These are phyloP conservation scores for Morelia viridis DNA, from an alignment of 2,797 vertebrate genomes.

Conservation along the genomic window DNA sequence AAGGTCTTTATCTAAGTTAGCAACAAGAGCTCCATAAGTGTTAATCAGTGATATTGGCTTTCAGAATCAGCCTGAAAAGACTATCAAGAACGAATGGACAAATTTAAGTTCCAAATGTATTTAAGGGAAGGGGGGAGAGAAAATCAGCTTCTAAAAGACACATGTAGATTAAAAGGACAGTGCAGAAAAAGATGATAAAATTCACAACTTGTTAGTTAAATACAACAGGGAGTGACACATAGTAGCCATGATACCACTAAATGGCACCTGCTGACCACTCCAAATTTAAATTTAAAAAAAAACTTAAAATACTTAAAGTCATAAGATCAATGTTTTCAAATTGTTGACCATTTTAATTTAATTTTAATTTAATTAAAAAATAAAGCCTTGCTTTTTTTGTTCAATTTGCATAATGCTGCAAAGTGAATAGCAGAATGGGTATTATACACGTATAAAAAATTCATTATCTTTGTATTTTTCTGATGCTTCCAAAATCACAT, in stretches of 20 bases:
- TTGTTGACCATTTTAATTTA: too few species aligned
- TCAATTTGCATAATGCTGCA: not conserved
- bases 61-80: too few species aligned
- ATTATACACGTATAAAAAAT: not conserved
- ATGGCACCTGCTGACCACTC: too few species aligned
- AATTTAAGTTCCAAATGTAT: not conserved
- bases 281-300: too few species aligned
- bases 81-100: not conserved
- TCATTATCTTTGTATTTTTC: not conserved
- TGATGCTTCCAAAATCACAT: not conserved
- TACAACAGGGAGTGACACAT: too few species aligned
- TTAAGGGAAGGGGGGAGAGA: not conserved
- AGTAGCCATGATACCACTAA: too few species aligned
- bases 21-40: not conserved
- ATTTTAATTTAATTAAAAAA: not conserved
- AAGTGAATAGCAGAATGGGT: not conserved
- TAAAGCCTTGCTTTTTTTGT: not conserved
- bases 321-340: too few species aligned
- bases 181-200: not conserved
- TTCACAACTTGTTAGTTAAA: not conserved
- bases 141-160: too few species aligned
- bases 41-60: not conserved
- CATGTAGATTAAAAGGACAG: not conserved
- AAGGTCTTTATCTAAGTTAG: not conserved
- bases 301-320: too few species aligned